Base-by-base conservation (phyloP, 2,113 vertebrate genomes). In the Neoarius graeffei region DNA sequence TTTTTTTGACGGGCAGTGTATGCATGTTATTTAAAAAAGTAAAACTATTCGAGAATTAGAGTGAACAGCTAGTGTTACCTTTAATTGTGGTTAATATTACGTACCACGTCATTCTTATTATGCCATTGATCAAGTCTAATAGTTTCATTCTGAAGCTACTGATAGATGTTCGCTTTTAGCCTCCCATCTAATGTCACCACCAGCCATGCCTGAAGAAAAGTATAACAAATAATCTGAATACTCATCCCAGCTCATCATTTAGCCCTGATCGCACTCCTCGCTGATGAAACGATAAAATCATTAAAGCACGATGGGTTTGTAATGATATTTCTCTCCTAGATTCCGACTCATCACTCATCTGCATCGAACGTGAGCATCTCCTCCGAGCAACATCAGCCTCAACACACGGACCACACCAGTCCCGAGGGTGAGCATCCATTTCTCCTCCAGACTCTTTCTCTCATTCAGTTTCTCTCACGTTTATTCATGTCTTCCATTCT, bases 361-460 rank as follows among this genome's bases (percentile, higher is more conserved):
- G 93, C 94, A 19, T 94, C 96, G 87, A 97, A 96, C 87, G 94
- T 96, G 84, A 98, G 98, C 0, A 95, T 97, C 56, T 93, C 94
- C 0, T 66, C 91, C 52, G 93, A 89, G 86, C 92, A 86, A 93
- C 95, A 87, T 91, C 96, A 92, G 81, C 96, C 35, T 82, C 80
- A 97, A 42, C 88, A 94, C n/a, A 94, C 92, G 19, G 94, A 87
- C 52, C 96, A 92, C 84, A 86, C 95, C 88, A 97, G 96, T 91
- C 97, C 96, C 0, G 97, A 99, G 96, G 97, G 98, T 99, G 79
- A 57, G 81, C 14, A 1, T 54, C 85, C 27, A 2, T 42, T 42
- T 42, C 35, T 42, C 35, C 35, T 17, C 54, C 27, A 11, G n/a
- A n/a, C 50, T 50, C 62, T 71, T 20, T 54, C 57, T n/a, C 25